Evolutionary conservation across 2,888 invertebrate genomes (phyloP), one percentile per base, ranked within the genome.

Genomic region (Cephus pygmeus): DNA sequence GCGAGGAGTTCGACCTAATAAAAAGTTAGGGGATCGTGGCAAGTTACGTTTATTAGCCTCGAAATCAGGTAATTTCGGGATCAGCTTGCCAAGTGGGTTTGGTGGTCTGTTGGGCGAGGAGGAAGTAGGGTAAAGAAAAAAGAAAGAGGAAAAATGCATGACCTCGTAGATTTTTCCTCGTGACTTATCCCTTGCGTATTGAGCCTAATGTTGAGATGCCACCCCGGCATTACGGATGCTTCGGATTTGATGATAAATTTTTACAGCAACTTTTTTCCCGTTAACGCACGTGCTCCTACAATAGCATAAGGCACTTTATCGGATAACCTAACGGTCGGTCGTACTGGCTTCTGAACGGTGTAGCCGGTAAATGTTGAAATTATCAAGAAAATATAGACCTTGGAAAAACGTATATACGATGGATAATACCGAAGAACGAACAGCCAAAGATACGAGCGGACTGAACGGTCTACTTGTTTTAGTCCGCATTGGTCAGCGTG

Each of bases 11-110:
- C 36, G 34, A 35, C 73, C 80, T 83, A 81, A 83, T 82, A 84
- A 82, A 81, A 83, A 84, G 79, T 83, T 79, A 80, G 77, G 75
- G 75, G 77, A 81, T 80, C 76, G 77, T 73, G 69, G 69, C 79
- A 78, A 81, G 79, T 79, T 80, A 79, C 80, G 81, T 77, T 84
- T 82, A 80, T 80, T 77, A 73, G 73, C 76, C 76, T 15, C 76
- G 79, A 75, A 80, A 83, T 83, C 80, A 78, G 79, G 78, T 79
- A 77, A 83, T 80, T 79, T 82, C 80, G 69, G 75, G 81, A 73
- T 69, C 73, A 77, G 77, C 74, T 56, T 79, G 75, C 74, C 71
- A 34, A 71, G 40, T 36, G 40, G 34, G 35, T 75, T 56, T 31
- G 75, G 69, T 34, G 74, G 71, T 71, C 34, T 2, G 69, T 23